Conservation (phyloP, 2,113 vertebrate genomes). For the Salvelinus alpinus region DNA sequence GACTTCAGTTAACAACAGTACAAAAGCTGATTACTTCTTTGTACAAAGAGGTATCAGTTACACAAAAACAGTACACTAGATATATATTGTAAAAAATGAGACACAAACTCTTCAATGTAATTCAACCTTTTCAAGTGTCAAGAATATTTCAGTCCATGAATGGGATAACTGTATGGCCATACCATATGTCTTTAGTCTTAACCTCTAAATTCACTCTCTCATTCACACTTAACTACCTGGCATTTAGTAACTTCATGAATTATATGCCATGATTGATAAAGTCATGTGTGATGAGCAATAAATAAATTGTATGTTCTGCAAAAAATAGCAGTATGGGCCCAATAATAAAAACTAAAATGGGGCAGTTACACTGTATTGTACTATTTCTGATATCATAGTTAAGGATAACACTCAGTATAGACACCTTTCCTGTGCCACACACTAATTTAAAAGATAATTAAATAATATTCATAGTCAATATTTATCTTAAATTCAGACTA, state of each 20-base stretch:
- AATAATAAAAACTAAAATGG: not conserved
- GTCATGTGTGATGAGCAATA: slow-evolving; percentile 65
- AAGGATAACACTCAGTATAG: slow-evolving; percentile 31
- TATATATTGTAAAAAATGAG: slow-evolving; percentile 48
- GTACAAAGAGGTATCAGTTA: slow-evolving; percentile 74
- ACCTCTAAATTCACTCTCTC: slow-evolving; percentile 8
- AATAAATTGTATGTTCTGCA: slow-evolving; percentile 54
- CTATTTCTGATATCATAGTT: not conserved
- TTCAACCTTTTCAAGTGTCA: slow-evolving; percentile 76
- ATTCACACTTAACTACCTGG: slow-evolving; percentile 41
- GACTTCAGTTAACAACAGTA: slow-evolving; percentile 54
- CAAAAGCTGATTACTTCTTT: slow-evolving; percentile 50
- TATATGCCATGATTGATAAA: slow-evolving; percentile 43
- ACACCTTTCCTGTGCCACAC: slow-evolving; percentile 30
- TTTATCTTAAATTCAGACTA: slow-evolving; percentile 66
- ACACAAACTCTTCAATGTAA: slow-evolving; percentile 61
- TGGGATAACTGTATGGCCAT: slow-evolving; percentile 20
- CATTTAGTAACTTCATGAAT: slow-evolving; percentile 34
- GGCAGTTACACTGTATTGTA: not conserved
- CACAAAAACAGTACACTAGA: slow-evolving; percentile 63
- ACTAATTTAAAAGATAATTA: slow-evolving; percentile 41
- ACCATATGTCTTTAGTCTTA: not conserved
- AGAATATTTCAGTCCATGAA: slow-evolving; percentile 58
- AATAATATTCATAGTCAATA: slow-evolving; percentile 58
- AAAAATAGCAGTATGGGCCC: slow-evolving; percentile 9